A percentile compares a stretch with the other conserved stretches of the same genome.
These are phyloP conservation scores for Porites lutea DNA, from an alignment of 64 coral and sea anemone genomes.

Conservation along the genomic window DNA sequence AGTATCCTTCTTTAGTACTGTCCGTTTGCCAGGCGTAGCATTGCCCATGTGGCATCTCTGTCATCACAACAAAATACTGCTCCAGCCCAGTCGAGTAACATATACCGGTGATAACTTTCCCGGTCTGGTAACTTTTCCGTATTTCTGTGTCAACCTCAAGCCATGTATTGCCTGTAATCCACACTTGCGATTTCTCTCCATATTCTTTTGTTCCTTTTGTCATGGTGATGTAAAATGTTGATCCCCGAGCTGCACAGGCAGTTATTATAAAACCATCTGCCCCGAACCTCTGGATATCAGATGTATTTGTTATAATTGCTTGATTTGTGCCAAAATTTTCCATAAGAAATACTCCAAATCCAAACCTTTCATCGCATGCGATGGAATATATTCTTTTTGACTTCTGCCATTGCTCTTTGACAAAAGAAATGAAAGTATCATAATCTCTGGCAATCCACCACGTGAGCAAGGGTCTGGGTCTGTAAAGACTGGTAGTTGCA, in stretches of 20 bases:
- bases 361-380: slow-evolving; percentile 3
- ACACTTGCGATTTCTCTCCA: neutral
- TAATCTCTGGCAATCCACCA: neutral
- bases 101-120: neutral
- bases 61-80: slow-evolving; percentile 13
- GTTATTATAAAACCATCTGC: neutral
- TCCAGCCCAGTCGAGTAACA: neutral
- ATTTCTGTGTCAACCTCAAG: neutral
- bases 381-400: neutral
- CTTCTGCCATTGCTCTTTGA: neutral
- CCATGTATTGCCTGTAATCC: neutral
- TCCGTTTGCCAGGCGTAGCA: no score
- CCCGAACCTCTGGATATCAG: neutral
- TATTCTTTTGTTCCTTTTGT: slow-evolving; percentile 29
- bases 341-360: slow-evolving; percentile 18
- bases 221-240: slow-evolving; percentile 25
- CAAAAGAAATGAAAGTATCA: neutral
- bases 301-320: neutral
- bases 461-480: neutral
- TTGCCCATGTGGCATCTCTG: neutral
- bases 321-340: neutral
- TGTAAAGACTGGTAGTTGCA: neutral
- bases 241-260: neutral
- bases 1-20: neutral
- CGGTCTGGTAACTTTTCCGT: neutral